phyloP scores from a whole-genome alignment of 2,888 invertebrate genomes.

The Callosobruchus maculatus region DNA sequence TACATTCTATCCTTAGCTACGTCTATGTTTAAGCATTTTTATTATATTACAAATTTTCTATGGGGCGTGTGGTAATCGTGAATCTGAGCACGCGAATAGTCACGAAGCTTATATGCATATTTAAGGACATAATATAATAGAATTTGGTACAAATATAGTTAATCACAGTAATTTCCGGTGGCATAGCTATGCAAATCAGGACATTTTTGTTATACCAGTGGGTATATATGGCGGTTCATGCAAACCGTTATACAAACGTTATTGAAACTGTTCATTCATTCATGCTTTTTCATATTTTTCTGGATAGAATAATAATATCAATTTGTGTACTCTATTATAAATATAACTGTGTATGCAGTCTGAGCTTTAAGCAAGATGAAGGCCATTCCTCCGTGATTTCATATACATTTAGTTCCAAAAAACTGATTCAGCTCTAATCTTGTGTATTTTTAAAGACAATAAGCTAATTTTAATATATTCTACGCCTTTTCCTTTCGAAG shows the following conservation, averaged over 20 bases:
- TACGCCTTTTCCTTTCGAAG: too few species aligned
- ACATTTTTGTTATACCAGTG: neutral
- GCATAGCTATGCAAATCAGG: constrained; percentile 20
- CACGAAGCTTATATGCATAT: neutral
- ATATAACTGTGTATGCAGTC: too few species aligned
- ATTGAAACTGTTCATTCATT: neutral
- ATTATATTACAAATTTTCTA: constrained; percentile 27
- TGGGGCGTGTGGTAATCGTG: constrained; percentile 16
- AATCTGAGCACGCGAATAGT: constrained; percentile 23
- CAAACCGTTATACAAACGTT: neutral
- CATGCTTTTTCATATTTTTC: neutral
- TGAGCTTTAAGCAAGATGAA: too few species aligned
- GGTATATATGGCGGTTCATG: neutral
- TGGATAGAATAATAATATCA: too few species aligned
- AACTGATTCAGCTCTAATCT: too few species aligned
- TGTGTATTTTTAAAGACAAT: too few species aligned
- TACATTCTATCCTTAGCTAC: neutral
- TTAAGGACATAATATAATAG: constrained; percentile 15
- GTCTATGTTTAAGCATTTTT: constrained; percentile 4
- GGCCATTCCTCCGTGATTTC: too few species aligned
- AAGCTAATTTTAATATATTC: too few species aligned
- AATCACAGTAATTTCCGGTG: constrained; percentile 20
- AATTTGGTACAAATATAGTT: constrained; percentile 18
- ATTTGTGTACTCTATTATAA: too few species aligned
- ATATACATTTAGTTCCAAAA: too few species aligned